phyloP scores from a whole-genome alignment of 2,113 vertebrate species.

The Copsychus sechellarum region DNA sequence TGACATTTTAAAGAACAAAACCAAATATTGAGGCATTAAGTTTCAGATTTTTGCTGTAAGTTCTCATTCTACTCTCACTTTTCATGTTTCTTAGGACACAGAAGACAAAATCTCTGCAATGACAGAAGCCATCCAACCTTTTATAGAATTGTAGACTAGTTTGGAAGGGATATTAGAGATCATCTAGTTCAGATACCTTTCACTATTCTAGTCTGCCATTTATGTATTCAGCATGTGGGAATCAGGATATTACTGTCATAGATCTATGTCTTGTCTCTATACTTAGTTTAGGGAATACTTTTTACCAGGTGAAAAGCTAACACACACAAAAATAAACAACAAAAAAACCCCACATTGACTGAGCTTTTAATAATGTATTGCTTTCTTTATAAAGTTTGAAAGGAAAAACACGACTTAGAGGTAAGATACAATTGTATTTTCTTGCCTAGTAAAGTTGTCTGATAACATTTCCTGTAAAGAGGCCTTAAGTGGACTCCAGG shows the following conservation, averaged over 20 bases:
- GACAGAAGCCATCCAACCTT: not conserved
- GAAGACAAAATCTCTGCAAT: not conserved
- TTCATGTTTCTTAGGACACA: not conserved
- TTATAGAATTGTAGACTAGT: not conserved
- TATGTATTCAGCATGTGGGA: not conserved
- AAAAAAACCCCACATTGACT: accelerated
- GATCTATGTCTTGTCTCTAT: not conserved
- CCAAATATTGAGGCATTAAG: not conserved
- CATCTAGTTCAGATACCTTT: not conserved
- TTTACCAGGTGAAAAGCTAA: not conserved
- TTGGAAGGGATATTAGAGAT: not conserved
- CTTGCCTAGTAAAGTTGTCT: not conserved
- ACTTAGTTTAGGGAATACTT: not conserved
- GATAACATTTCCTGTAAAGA: not conserved
- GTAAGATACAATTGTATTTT: not conserved
- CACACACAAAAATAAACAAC: not conserved
- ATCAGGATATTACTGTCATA: not conserved
- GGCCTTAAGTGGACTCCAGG: not conserved
- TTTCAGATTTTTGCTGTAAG: not conserved
- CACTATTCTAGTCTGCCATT: not conserved
- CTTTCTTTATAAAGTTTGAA: not conserved
- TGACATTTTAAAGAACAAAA: not conserved
- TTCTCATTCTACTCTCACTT: not conserved
- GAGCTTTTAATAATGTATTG: not conserved
- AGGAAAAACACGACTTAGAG: not conserved